phyloP scores from a whole-genome alignment of 2,888 invertebrate genomes.

The Acronicta psi region DNA sequence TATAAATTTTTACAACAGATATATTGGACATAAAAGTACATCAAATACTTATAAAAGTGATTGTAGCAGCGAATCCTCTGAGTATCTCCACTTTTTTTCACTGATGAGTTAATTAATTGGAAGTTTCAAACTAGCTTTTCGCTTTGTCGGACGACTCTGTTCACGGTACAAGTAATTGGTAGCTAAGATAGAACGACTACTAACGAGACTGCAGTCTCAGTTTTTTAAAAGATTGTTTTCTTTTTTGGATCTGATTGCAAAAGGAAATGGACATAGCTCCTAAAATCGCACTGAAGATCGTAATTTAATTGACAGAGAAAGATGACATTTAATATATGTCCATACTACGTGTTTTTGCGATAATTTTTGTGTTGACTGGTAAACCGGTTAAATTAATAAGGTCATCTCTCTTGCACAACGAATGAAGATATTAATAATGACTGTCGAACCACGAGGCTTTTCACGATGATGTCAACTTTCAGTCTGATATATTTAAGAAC shows the following conservation, averaged over 20 bases:
- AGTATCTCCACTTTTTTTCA: constrained; percentile 48
- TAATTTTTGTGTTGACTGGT: no score
- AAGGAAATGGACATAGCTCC: neutral
- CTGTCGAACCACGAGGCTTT: no score
- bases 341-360: no score
- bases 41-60: constrained; percentile 19
- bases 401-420: no score
- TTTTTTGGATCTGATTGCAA: neutral
- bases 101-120: constrained; percentile 66
- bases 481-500: no score
- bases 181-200: constrained; percentile 30
- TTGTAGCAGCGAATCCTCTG: constrained; percentile 18
- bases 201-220: constrained; percentile 27
- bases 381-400: no score
- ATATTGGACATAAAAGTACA: no score
- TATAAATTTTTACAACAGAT: no score
- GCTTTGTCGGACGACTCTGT: constrained; percentile 49
- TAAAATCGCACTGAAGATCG: neutral
- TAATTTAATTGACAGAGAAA: neutral
- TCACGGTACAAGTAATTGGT: constrained; percentile 39
- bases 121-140: constrained; percentile 58
- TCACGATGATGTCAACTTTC: no score
- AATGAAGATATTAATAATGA: no score
- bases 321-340: neutral
- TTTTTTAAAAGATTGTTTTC: neutral